Evolutionary conservation across 2,888 invertebrate species (phyloP), one percentile per base, ranked within the genome.

Genomic region (Xanthorhoe designata): DNA sequence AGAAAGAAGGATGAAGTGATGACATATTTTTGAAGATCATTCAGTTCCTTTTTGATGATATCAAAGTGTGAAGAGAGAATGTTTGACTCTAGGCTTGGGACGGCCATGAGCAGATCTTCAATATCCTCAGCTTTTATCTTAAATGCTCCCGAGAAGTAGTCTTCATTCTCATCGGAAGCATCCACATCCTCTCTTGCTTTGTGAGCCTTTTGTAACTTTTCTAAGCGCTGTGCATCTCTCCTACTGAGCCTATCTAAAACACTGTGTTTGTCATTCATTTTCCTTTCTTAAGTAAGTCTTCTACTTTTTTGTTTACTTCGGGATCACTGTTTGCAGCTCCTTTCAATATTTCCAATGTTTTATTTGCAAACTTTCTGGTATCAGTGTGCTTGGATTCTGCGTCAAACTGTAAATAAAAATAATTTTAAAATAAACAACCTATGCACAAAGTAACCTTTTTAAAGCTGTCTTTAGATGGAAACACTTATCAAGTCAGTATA

Each of bases 1-100:
- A 98, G 89, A 85, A 97, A 97, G 80, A 97, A 95, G 50, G 96
- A 96, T 13, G 97, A 97, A 68, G 96, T 95, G 0, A 97, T 96
- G 24, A 98, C 94, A 88, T 96, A 96, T 81, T 96, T 96, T 81
- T 97, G 97, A 67, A 98, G 86, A 69, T 95, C 95, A 77, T 96
- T 95, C 24, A 97, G 95, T 79, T 97, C 96, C 75, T 95, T 94
- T 64, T 95, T 96, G n/a, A 96, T 95, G 55, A 94, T 94, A 68
- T 96, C 95, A 78, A 97, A 97, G 75, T 95, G 94, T 57, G 90
- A 89, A 1, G 94, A 92, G 56, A 96, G 85, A 50, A 94, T 79
- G 62, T 92, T 83, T 63, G 87, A 84, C 78, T 95, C 91, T 68
- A 95, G 80, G 38, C 91, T 88, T 24, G 92, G 91, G 35, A 94